Percentiles rank a stretch among this genome's conserved stretches.
phyloP scores from a whole-genome alignment of 2,888 invertebrate species.

The Tromatobia lineatoria region DNA sequence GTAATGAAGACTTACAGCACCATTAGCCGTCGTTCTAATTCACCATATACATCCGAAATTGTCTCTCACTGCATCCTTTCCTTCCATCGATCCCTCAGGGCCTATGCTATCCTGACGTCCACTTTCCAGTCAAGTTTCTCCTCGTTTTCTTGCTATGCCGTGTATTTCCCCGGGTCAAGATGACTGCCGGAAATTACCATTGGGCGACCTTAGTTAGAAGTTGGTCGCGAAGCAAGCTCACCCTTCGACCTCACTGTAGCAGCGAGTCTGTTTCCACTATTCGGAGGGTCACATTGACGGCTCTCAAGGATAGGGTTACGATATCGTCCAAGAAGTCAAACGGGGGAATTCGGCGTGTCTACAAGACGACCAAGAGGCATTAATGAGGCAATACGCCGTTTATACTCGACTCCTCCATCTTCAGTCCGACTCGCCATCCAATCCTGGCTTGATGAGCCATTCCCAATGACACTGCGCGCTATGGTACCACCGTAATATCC shows the following conservation, averaged over 20 bases:
- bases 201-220: slow-evolving; percentile 84
- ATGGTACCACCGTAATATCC: slow-evolving; percentile 59
- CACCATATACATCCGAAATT: not conserved
- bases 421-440: slow-evolving; percentile 76
- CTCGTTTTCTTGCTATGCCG: slow-evolving; percentile 32
- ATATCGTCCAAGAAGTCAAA: slow-evolving; percentile 51
- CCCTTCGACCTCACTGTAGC: slow-evolving; percentile 47
- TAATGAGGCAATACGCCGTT: slow-evolving; percentile 82
- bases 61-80: slow-evolving; percentile 16
- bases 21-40: slow-evolving; percentile 31
- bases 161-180: slow-evolving; percentile 75
- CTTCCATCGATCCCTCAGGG: slow-evolving; percentile 12
- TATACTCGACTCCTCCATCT: slow-evolving; percentile 47
- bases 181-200: slow-evolving; percentile 84
- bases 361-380: slow-evolving; percentile 72
- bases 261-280: slow-evolving; percentile 11
- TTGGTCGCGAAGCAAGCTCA: slow-evolving; percentile 66
- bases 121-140: not conserved
- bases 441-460: slow-evolving; percentile 83
- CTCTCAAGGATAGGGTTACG: slow-evolving; percentile 58
- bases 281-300: slow-evolving; percentile 50
- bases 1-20: not conserved
- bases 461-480: slow-evolving; percentile 79
- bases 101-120: not conserved
- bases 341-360: slow-evolving; percentile 47